Conservation (phyloP, 2,888 invertebrate genomes). For the Drosophila yooni region DNA sequence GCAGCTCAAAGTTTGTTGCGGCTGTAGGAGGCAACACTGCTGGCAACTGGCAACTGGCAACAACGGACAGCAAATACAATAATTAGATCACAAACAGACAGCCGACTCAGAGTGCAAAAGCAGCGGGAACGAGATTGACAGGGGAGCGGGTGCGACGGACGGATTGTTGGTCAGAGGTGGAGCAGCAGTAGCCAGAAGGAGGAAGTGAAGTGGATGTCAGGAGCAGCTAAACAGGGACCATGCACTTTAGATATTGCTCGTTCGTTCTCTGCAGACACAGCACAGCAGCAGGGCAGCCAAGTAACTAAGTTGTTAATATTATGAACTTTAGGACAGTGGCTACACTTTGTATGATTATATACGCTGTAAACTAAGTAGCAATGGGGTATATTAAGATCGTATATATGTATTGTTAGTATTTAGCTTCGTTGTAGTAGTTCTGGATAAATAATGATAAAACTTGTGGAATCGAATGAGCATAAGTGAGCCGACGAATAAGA, state of each 20-base stretch:
- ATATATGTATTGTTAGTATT: background rate
- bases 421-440: background rate
- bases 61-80: slow-evolving; percentile 77
- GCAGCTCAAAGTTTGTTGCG: slow-evolving; percentile 11
- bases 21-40: slow-evolving; percentile 61
- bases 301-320: slow-evolving; percentile 60
- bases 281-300: slow-evolving; percentile 25
- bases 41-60: slow-evolving; percentile 41
- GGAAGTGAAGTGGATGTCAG: slow-evolving; percentile 46
- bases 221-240: slow-evolving; percentile 32
- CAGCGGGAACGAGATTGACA: slow-evolving; percentile 50
- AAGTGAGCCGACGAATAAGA: background rate
- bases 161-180: background rate
- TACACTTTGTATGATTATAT: slow-evolving; percentile 20
- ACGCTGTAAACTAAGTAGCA: slow-evolving; percentile 5
- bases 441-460: background rate
- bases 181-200: slow-evolving; percentile 3
- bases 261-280: slow-evolving; percentile 37
- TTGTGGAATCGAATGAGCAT: background rate
- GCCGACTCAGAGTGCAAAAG: slow-evolving; percentile 40
- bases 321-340: slow-evolving; percentile 29
- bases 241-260: slow-evolving; percentile 37
- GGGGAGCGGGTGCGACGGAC: slow-evolving; percentile 9
- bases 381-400: background rate
- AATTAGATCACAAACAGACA: slow-evolving; percentile 75